phyloP scores from a whole-genome alignment of 1,140 invertebrate genomes.

The Pachypeltis micranthus region DNA sequence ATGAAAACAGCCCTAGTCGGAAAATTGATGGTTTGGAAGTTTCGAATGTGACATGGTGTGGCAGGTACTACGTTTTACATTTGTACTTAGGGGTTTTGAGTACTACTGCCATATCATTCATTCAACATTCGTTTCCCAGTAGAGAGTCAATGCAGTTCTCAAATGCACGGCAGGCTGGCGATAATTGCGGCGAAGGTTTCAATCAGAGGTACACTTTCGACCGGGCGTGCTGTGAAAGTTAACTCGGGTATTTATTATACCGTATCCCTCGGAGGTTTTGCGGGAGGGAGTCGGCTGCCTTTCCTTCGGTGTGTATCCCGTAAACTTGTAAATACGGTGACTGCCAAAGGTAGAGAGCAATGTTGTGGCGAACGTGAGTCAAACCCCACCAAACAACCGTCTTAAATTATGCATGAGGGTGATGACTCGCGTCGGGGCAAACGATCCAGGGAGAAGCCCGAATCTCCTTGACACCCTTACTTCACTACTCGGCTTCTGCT shows the following conservation, averaged over 20 bases:
- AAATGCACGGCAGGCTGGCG: too few relatives aligned
- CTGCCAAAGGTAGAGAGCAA: neutral
- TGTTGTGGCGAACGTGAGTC: conserved; percentile 6
- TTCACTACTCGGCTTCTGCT: neutral
- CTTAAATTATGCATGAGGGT: conserved; percentile 9
- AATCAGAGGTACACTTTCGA: too few relatives aligned
- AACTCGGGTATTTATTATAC: neutral
- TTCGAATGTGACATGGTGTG: too few relatives aligned
- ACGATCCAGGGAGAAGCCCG: neutral
- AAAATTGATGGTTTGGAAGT: too few relatives aligned
- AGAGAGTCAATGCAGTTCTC: too few relatives aligned
- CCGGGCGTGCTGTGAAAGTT: neutral
- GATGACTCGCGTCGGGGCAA: neutral
- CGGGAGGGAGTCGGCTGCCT: too few relatives aligned
- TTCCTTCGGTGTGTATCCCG: neutral
- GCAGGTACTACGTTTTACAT: too few relatives aligned
- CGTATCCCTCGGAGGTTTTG: neutral
- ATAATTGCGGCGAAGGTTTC: too few relatives aligned
- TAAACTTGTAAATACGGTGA: neutral
- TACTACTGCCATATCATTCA: too few relatives aligned
- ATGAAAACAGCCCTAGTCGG: too few relatives aligned
- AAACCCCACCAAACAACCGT: conserved; percentile 5
- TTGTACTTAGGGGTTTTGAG: too few relatives aligned
- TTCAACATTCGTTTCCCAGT: too few relatives aligned
- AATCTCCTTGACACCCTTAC: neutral